phyloP scores from a whole-genome alignment of 1,140 invertebrate species.

The Megalonaias nervosa region DNA sequence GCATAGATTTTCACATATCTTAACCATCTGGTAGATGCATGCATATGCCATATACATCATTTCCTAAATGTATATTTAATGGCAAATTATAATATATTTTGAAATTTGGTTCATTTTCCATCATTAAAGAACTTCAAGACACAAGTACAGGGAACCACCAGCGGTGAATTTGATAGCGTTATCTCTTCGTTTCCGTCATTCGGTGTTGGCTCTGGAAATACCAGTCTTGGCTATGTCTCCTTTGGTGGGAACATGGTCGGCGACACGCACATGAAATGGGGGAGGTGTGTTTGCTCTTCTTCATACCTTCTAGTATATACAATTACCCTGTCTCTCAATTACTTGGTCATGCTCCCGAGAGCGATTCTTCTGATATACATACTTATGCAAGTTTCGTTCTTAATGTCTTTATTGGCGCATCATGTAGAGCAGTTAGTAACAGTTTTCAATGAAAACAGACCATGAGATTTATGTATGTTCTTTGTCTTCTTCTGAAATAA shows the following conservation, averaged over 20 bases:
- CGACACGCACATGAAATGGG: constrained; percentile 10
- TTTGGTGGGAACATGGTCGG: constrained; percentile 20
- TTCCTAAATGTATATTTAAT: no score
- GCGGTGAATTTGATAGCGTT: not conserved
- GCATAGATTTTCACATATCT: no score
- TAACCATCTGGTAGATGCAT: no score
- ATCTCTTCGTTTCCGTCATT: constrained; percentile 22
- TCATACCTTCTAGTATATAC: not conserved
- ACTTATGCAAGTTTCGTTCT: not conserved
- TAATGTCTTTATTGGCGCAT: not conserved
- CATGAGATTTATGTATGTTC: not conserved
- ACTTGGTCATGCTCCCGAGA: not conserved
- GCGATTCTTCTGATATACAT: not conserved
- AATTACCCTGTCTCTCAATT: not conserved
- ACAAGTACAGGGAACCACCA: constrained; percentile 5
- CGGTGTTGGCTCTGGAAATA: not conserved
- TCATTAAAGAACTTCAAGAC: constrained; percentile 13
- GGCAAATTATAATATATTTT: no score
- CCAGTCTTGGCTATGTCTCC: constrained; percentile 10
- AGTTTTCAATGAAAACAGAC: not conserved
- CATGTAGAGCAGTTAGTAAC: not conserved
- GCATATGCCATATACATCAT: no score
- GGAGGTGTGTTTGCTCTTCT: not conserved
- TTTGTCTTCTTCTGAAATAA: no score
- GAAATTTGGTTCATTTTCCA: not conserved